phyloP scores from a whole-genome alignment of 2,888 invertebrate species.

The Hybos culiciformis region DNA sequence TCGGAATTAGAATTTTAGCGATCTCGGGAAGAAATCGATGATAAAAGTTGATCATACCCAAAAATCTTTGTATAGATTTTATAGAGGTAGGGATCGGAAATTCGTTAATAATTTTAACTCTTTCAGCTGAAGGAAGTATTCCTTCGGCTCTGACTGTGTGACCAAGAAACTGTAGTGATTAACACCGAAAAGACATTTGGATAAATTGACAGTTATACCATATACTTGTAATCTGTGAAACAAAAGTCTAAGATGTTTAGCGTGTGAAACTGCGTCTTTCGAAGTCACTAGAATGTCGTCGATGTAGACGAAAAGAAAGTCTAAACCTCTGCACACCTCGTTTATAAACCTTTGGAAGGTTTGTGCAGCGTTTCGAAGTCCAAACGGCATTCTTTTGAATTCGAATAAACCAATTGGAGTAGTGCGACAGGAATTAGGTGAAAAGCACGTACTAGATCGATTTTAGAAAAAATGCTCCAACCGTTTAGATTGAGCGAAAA shows the following conservation, averaged over 20 bases:
- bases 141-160: neutral
- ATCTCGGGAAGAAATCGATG: slow-evolving; percentile 6
- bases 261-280: slow-evolving; percentile 12
- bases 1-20: slow-evolving; percentile 4
- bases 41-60: slow-evolving; percentile 4
- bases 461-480: slow-evolving; percentile 6
- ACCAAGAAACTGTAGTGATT: neutral
- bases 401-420: slow-evolving; percentile 29
- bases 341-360: slow-evolving; percentile 28
- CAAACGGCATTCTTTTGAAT: slow-evolving; percentile 19
- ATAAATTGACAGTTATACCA: slow-evolving; percentile 17
- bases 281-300: slow-evolving; percentile 23
- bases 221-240: slow-evolving; percentile 15
- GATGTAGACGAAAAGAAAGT: slow-evolving; percentile 14
- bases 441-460: slow-evolving; percentile 5
- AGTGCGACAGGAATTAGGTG: slow-evolving; percentile 25
- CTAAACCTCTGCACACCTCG: slow-evolving; percentile 16
- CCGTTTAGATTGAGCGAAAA: slow-evolving; percentile 5
- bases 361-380: slow-evolving; percentile 25
- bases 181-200: slow-evolving; percentile 1
- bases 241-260: slow-evolving; percentile 14
- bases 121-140: neutral
- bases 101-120: neutral
- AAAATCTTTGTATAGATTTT: neutral
- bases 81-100: slow-evolving; percentile 1